Conservation (phyloP, 1,140 invertebrate genomes). For the Orussus abietinus region DNA sequence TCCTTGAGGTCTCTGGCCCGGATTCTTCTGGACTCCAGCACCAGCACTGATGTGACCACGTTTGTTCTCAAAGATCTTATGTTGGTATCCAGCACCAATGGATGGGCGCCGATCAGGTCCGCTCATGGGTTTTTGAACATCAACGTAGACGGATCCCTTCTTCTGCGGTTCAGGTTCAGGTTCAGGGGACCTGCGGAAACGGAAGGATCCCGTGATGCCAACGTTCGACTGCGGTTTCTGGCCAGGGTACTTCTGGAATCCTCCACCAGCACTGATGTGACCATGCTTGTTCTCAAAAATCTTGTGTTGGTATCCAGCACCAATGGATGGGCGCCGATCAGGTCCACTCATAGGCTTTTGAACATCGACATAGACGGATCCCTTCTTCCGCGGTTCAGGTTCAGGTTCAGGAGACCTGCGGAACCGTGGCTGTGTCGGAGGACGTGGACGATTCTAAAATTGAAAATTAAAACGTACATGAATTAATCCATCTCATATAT, state of each 20-base stretch:
- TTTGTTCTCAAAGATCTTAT: slow-evolving; percentile 6
- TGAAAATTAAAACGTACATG: no score
- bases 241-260: slow-evolving; percentile 15
- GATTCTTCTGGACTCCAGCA: neutral
- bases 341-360: slow-evolving; percentile 26
- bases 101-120: neutral
- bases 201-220: slow-evolving; percentile 1
- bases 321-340: slow-evolving; percentile 13
- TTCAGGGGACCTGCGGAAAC: slow-evolving; percentile 5
- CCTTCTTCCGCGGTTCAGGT: slow-evolving; percentile 7
- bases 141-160: slow-evolving; percentile 1
- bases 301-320: neutral
- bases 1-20: neutral
- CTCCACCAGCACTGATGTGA: neutral
- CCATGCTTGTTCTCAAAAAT: slow-evolving; percentile 13
- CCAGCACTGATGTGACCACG: neutral
- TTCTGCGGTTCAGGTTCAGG: slow-evolving; percentile 16
- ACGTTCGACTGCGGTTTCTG: neutral
- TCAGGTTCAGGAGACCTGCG: slow-evolving; percentile 13
- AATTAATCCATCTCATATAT: no score
- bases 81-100: slow-evolving; percentile 9
- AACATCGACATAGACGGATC: slow-evolving; percentile 16
- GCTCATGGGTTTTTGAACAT: neutral
- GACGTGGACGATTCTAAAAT: no score
- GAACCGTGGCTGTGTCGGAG: slow-evolving; percentile 2